Evolutionary conservation across 2,888 invertebrate genomes (phyloP).

Genomic region (Cheilosia scutellata): DNA sequence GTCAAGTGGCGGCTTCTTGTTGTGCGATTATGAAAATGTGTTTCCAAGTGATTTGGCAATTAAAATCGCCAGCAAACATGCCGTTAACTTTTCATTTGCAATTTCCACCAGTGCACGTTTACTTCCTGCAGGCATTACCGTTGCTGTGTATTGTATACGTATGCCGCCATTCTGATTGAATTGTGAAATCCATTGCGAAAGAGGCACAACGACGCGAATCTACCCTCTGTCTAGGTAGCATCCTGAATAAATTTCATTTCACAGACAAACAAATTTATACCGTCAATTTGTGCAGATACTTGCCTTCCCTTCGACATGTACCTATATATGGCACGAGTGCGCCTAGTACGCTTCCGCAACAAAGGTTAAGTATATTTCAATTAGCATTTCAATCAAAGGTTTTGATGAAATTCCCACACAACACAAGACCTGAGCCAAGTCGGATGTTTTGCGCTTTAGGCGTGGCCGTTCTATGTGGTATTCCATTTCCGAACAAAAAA

Average conservation of each 20-base stretch:
- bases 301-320: conserved; percentile 4
- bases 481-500: not conserved
- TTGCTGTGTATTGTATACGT: not conserved
- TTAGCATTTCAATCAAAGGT: conserved; percentile 41
- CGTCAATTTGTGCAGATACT: conserved; percentile 7
- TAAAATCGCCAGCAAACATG: conserved; percentile 20
- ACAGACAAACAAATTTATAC: not conserved
- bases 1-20: not conserved
- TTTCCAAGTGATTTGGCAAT: conserved; percentile 45
- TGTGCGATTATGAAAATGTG: conserved; percentile 30
- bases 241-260: conserved; percentile 22
- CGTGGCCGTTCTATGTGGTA: not conserved
- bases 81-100: conserved; percentile 29
- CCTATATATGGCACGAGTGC: conserved; percentile 1
- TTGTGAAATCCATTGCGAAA: conserved; percentile 1
- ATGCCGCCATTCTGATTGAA: conserved; percentile 10
- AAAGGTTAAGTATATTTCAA: conserved; percentile 37
- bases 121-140: not conserved
- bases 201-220: conserved; percentile 14
- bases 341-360: conserved; percentile 17
- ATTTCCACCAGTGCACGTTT: conserved; percentile 24
- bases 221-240: conserved; percentile 38
- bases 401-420: conserved; percentile 20
- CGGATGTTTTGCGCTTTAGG: not conserved
- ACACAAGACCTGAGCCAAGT: conserved; percentile 1